These are phyloP conservation scores for Luscinia luscinia DNA, from an alignment of 2,797 vertebrate species.

Conservation along the genomic window DNA sequence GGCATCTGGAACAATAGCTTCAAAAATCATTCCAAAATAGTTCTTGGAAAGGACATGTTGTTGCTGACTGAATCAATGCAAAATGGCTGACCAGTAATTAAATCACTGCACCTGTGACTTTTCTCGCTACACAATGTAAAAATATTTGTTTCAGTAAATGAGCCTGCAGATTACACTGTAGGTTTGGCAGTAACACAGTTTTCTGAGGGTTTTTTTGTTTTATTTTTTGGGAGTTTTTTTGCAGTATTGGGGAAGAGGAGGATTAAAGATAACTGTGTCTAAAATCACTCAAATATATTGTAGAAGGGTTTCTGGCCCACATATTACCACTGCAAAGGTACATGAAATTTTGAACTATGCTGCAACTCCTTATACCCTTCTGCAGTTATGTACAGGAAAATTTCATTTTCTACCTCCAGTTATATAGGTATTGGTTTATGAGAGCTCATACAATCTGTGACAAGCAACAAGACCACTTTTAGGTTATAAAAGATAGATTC, in stretches of 20 bases:
- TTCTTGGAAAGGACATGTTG: neutral
- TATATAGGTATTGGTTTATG: neutral
- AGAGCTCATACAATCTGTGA: neutral
- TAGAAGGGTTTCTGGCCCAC: neutral
- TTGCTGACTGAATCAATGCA: neutral
- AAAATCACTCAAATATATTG: neutral
- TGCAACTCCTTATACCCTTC: neutral
- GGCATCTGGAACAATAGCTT: neutral
- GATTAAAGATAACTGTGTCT: neutral
- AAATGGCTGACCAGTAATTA: neutral
- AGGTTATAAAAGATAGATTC: neutral
- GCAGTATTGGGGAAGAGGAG: accelerated
- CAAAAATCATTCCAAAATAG: neutral
- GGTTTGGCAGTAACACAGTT: neutral
- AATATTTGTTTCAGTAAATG: neutral
- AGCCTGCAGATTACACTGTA: neutral
- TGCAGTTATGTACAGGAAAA: neutral
- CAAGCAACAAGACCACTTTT: neutral
- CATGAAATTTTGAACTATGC: neutral
- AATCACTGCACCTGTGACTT: neutral
- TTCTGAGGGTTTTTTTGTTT: accelerated
- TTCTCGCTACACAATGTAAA: neutral
- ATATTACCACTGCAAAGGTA: neutral
- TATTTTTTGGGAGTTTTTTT: too few species aligned
- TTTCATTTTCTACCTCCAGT: neutral